Conservation (phyloP, 1,140 invertebrate species). For the Pseudomyrmex concolor region DNA sequence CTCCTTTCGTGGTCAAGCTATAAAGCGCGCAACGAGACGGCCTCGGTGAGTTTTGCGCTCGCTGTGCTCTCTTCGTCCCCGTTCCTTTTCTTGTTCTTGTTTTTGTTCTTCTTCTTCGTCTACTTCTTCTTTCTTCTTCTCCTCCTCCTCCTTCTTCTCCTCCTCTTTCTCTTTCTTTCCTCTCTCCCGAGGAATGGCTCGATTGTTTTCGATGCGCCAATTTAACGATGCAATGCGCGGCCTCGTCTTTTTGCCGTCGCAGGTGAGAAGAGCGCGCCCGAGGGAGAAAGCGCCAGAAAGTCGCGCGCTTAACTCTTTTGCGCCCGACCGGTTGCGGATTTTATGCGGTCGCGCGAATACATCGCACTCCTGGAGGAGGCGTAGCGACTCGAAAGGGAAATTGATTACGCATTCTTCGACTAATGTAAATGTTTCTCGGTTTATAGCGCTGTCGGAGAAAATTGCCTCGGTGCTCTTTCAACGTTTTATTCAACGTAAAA, state of each 20-base stretch:
- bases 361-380: slow-evolving; percentile 9
- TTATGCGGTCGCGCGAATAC: slow-evolving; percentile 31
- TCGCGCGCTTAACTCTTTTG: slow-evolving; percentile 5
- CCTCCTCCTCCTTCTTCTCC: not conserved
- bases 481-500: no score
- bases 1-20: slow-evolving; percentile 74
- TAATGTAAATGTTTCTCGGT: not conserved
- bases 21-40: slow-evolving; percentile 75
- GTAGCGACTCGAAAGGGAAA: slow-evolving; percentile 15
- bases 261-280: slow-evolving; percentile 51
- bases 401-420: slow-evolving; percentile 24
- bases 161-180: not conserved
- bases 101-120: slow-evolving; percentile 37
- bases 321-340: slow-evolving; percentile 16
- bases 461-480: not conserved
- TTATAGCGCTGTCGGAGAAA: not conserved
- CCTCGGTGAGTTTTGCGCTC: slow-evolving; percentile 71
- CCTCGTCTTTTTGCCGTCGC: slow-evolving; percentile 57
- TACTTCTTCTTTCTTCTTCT: no score
- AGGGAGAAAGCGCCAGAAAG: slow-evolving; percentile 18
- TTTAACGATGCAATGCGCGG: slow-evolving; percentile 61
- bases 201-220: slow-evolving; percentile 70
- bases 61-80: slow-evolving; percentile 48
- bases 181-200: slow-evolving; percentile 23
- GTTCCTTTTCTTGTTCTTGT: slow-evolving; percentile 14